Evolutionary conservation across 2,888 invertebrate genomes (phyloP), one percentile per base, ranked within the genome.

Genomic region (Scelioninae gen. 1): DNA sequence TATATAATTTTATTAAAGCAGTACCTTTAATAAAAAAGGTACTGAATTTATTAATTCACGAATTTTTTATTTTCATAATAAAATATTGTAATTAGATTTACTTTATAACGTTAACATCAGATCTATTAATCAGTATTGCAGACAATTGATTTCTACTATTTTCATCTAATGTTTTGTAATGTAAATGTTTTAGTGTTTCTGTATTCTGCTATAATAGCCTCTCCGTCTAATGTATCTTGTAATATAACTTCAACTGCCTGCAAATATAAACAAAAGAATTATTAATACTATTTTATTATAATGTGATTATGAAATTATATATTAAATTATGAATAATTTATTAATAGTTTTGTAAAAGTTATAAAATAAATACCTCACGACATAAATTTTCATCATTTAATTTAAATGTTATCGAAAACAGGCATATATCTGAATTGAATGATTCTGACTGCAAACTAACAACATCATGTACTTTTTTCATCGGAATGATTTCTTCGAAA

Each of bases 81-180:
- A 23, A 23, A 23, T 23, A 23, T 23, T 23, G 23, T 23, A 23
- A 23, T 2, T 23, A 23, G 23, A 23, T 23, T 51, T 51, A 51
- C 51, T 13, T 10, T 9, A 51, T 51, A 10, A 8, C 16, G 7
- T 16, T 0, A 8, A 40, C 16, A 15, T 40, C 58, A 7, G 34
- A 16, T 16, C 58, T 13, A 11, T 38, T 58, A 8, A 58, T 15
- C 7, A 58, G 31, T 15, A 58, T 10, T 13, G 55, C 6, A 23
- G 53, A 34, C 10, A 74, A 55, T 34, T 16, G 13, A 40, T 74
- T 74, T 31, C 74, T 38, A 10, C 32, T 62, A 43, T 29, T 62
- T 40, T 74, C 74, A 15, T 74, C 56, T 11, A 74, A 63, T 4
- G 63, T n/a, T n/a, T n/a, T n/a, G n/a, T n/a, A n/a, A n/a, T n/a